Evolutionary conservation across 2,888 invertebrate species (phyloP), one percentile per base, ranked within the genome.

Genomic region (Chromoteleia sp.): DNA sequence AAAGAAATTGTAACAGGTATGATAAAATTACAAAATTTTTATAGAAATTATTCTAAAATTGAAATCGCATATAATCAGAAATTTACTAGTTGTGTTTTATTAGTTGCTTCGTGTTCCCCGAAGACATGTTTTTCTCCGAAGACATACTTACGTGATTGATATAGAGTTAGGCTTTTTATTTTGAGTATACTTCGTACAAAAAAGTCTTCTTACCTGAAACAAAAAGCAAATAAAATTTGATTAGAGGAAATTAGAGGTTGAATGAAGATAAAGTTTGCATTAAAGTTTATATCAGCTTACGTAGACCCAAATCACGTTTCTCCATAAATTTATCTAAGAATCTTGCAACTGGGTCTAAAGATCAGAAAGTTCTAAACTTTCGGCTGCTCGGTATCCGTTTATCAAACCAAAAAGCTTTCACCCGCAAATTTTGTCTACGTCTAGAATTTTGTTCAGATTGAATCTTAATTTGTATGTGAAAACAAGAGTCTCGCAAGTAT

Each of bases 141-240:
- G 36, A 36, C n/a, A 21, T 45, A 45, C 45, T 17, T 29, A 71
- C 70, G 15, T 36, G 19, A 65, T 39, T 63, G 48, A 14, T 45
- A 15, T 6, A 17, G 5, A 30, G 17, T 45, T n/a, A 29, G 17
- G 29, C 14, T 41, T 39, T 30, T 19, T 43, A 19, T 36, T 17
- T 15, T 14, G 12, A 50, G 19, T 15, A 25, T 65, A 25, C 25
- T 33, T 25, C 19, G 25, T 50, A 48, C 12, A 10, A 30, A 61
- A 61, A 50, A 7, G 19, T 36, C 12, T 14, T 48, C 58, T 75
- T 75, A 75, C 75, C 75, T 67, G 75, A 50, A 75, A 75, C 75
- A 75, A 14, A 67, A 67, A 59, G 10, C 7, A 54, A 30, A 56
- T n/a, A 74, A 15, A 73, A n/a, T n/a, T n/a, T 74, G 30, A 63